Base-by-base conservation (phyloP, 1,140 invertebrate species). In the Caenorhabditis inopinata region DNA sequence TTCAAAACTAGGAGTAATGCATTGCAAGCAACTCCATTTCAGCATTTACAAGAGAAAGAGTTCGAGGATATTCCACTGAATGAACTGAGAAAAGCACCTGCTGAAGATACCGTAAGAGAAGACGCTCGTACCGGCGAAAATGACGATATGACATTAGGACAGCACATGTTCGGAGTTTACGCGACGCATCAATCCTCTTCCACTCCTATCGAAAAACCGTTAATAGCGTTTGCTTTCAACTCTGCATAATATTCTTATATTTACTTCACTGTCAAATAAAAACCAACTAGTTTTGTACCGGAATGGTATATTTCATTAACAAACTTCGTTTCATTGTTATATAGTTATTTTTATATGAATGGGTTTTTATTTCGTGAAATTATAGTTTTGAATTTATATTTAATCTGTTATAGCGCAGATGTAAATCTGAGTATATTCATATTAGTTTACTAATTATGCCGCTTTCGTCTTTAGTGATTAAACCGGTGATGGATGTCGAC, bases 401-500 rank as follows among this genome's bases (percentile, higher is more conserved):
- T n/a, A n/a, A n/a, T n/a, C n/a, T n/a, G n/a, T n/a, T n/a, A n/a
- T n/a, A n/a, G n/a, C n/a, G n/a, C n/a, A n/a, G n/a, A n/a, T n/a
- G n/a, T n/a, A n/a, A n/a, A n/a, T n/a, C n/a, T n/a, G n/a, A n/a
- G n/a, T n/a, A n/a, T n/a, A n/a, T n/a, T n/a, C n/a, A n/a, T n/a
- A n/a, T n/a, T n/a, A n/a, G n/a, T n/a, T n/a, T n/a, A n/a, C n/a
- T n/a, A n/a, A n/a, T n/a, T n/a, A n/a, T n/a, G n/a, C n/a, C n/a
- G n/a, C n/a, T n/a, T n/a, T n/a, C n/a, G n/a, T n/a, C n/a, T n/a
- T n/a, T n/a, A n/a, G n/a, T n/a, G n/a, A n/a, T n/a, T n/a, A n/a
- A n/a, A n/a, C n/a, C n/a, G n/a, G n/a, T n/a, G n/a, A 78, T 78
- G 76, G 76, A 78, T 42, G 51, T 78, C 38, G 76, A 78, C 38